These are phyloP conservation scores for Tuberolachnus salignus DNA, from an alignment of 2,888 invertebrate species.

Conservation along the genomic window DNA sequence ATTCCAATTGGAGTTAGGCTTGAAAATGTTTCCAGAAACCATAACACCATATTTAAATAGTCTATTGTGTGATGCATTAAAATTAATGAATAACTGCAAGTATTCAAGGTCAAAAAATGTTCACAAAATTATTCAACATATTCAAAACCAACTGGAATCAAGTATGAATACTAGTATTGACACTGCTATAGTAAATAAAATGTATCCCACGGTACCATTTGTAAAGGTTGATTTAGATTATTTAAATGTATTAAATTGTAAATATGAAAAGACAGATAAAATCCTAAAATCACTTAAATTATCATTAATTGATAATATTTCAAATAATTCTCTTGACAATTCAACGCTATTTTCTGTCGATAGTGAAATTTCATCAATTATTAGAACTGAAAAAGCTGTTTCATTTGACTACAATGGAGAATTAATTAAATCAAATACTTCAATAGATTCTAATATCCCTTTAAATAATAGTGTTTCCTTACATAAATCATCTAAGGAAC, in stretches of 20 bases:
- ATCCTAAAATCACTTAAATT: background rate
- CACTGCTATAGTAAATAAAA: background rate
- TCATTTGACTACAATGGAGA: background rate
- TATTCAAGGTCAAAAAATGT: background rate
- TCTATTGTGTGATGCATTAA: slow-evolving; percentile 12
- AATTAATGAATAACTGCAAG: background rate
- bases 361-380: background rate
- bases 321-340: background rate
- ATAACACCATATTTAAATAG: slow-evolving; percentile 23
- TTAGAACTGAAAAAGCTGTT: background rate
- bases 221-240: background rate
- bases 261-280: background rate
- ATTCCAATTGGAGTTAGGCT: slow-evolving; percentile 2
- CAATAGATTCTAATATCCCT: background rate
- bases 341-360: background rate
- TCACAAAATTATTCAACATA: background rate
- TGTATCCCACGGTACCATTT: background rate
- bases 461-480: background rate
- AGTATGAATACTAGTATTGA: background rate
- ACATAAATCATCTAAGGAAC: background rate
- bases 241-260: background rate
- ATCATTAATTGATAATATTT: background rate
- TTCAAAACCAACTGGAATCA: slow-evolving; percentile 1
- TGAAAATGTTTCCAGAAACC: slow-evolving; percentile 23
- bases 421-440: background rate